A percentile compares a stretch with the other conserved stretches of the same genome.
These are phyloP conservation scores for Synergus gifuensis DNA, from an alignment of 2,888 invertebrate genomes.

Conservation along the genomic window DNA sequence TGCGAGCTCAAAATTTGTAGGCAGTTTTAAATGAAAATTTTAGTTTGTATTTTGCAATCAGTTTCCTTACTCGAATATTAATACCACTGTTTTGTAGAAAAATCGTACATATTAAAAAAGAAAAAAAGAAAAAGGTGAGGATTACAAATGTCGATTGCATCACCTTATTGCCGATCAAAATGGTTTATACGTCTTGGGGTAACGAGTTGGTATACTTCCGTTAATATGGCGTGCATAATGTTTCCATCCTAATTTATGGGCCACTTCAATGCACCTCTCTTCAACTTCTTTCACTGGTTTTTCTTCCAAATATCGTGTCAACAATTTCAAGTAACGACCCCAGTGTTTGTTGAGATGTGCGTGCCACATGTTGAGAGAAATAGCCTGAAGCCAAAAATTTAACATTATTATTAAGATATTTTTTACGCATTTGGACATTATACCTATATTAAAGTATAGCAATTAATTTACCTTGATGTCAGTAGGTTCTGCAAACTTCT, in stretches of 20 bases:
- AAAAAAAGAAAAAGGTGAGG: slow-evolving; percentile 13
- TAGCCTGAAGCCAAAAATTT: slow-evolving; percentile 78
- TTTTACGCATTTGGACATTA: not conserved
- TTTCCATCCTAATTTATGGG: slow-evolving; percentile 84
- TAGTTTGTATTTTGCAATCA: not conserved
- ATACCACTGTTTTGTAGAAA: slow-evolving; percentile 37
- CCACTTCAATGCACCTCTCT: slow-evolving; percentile 83
- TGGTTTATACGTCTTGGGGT: slow-evolving; percentile 84
- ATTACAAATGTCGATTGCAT: slow-evolving; percentile 23
- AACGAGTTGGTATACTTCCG: slow-evolving; percentile 83
- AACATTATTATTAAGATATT: not conserved
- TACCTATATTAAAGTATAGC: too few species aligned
- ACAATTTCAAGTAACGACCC: slow-evolving; percentile 89
- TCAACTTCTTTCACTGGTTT: slow-evolving; percentile 87
- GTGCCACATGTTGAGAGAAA: slow-evolving; percentile 90
- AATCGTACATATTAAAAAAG: not conserved
- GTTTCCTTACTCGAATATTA: slow-evolving; percentile 21
- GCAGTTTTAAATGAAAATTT: not conserved
- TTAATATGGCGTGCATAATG: slow-evolving; percentile 82
- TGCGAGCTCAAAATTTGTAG: not conserved
- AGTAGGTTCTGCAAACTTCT: slow-evolving; percentile 89
- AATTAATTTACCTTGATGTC: slow-evolving; percentile 84
- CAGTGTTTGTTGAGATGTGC: slow-evolving; percentile 88
- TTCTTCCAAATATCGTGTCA: slow-evolving; percentile 89
- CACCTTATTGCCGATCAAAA: slow-evolving; percentile 80